Percentiles rank a stretch among this genome's conserved stretches.
phyloP scores from a whole-genome alignment of 2,113 vertebrate genomes.

The Spizaetus ornatus region DNA sequence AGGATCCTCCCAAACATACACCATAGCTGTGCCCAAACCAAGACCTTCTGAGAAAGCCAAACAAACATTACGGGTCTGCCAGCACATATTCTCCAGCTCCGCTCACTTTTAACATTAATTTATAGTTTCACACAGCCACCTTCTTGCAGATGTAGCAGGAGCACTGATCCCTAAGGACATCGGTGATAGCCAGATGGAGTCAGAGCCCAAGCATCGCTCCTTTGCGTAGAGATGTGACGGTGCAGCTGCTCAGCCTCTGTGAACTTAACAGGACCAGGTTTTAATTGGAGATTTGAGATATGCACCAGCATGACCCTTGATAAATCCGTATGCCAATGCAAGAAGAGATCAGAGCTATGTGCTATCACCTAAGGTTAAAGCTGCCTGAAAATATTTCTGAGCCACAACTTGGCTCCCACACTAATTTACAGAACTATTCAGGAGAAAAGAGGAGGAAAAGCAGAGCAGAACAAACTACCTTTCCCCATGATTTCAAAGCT shows the following conservation, averaged over 20 bases:
- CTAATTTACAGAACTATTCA: not conserved
- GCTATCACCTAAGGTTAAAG: not conserved
- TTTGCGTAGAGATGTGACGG: not conserved
- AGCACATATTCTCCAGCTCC: not conserved
- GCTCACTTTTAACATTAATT: not conserved
- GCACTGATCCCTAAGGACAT: not conserved
- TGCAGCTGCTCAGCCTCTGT: not conserved
- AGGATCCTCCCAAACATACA: not conserved
- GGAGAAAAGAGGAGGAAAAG: not conserved
- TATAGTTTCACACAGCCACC: not conserved
- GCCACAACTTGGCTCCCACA: not conserved
- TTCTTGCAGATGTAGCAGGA: not conserved
- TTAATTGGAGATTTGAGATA: not conserved
- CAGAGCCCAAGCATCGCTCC: not conserved
- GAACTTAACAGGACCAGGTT: not conserved
- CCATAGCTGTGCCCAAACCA: not conserved
- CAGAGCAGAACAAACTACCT: not conserved
- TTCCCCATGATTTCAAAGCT: not conserved
- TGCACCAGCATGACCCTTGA: rapidly evolving
- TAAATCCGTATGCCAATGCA: not conserved
- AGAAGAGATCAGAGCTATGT: not conserved
- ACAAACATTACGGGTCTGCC: not conserved
- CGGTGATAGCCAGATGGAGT: not conserved
- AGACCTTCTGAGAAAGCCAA: not conserved
- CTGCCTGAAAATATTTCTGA: not conserved